Conservation (phyloP, 2,888 invertebrate genomes). For the Thymelicus sylvestris region DNA sequence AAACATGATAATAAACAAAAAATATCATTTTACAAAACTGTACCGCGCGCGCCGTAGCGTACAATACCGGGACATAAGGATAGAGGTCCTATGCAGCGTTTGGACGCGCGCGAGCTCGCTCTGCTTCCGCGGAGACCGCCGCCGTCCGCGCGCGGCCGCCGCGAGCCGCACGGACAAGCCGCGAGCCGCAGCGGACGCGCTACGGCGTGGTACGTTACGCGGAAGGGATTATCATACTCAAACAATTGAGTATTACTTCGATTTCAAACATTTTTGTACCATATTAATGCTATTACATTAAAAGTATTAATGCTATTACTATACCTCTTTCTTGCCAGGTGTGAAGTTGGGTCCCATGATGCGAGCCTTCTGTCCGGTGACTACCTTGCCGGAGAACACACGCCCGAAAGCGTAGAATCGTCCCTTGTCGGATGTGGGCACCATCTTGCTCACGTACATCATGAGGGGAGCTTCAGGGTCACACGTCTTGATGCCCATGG, state of each 20-base stretch:
- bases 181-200: constrained; percentile 66
- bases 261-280: too few relatives aligned
- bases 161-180: constrained; percentile 49
- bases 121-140: constrained; percentile 85
- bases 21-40: constrained; percentile 53
- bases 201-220: constrained; percentile 64
- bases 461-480: constrained; percentile 98
- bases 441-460: constrained; percentile 99
- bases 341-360: constrained; percentile 99
- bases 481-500: constrained; percentile 95
- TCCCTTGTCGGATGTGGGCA: constrained; percentile 99
- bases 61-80: constrained; percentile 90
- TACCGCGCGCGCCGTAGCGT: constrained; percentile 85
- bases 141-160: constrained; percentile 55
- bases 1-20: too few relatives aligned
- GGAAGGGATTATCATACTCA: constrained; percentile 47
- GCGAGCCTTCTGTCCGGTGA: constrained; percentile 96
- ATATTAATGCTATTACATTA: too few relatives aligned
- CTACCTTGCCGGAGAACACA: constrained; percentile 98
- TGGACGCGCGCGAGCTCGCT: constrained; percentile 67
- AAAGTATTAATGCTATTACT: too few relatives aligned
- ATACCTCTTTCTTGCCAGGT: constrained; percentile 97
- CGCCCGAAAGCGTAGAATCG: constrained; percentile 99
- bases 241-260: too few relatives aligned
- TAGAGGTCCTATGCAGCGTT: constrained; percentile 92